Base-by-base conservation (phyloP, 2,797 vertebrate species). In the Silurus lanzhouensis region DNA sequence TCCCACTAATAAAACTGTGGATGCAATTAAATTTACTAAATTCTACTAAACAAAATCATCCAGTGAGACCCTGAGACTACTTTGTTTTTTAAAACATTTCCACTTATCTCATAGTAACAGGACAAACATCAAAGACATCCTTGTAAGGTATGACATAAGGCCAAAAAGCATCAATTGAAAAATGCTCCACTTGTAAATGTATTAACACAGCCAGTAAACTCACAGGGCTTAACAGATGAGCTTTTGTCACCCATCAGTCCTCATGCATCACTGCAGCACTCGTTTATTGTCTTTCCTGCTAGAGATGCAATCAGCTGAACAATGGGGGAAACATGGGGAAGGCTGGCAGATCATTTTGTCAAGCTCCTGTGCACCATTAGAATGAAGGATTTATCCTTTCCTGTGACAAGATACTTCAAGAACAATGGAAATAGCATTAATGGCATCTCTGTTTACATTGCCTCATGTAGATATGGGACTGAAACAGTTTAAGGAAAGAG, bases 301-400 rank as follows among this genome's bases (percentile, higher is more conserved):
- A 57, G 25, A 76, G 52, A 57, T 76, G 74, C 74, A 76, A 57
- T 76, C 72, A 27, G 52, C 52, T 27, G n/a, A 57, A 76, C n/a
- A 57, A 57, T 76, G n/a, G 9, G 52, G 52, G 25, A 57, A 76
- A 58, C 52, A 58, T n/a, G 19, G 25, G 27, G 3, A 15, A 76
- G 48, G 57, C 74, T 76, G n/a, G 14, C 74, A 27, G 52, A 76
- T 58, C 55, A 58, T 76, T 76, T 76, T 76, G 52, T 76, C 74
- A 76, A 76, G 74, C 48, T 19, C 74, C 74, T 57, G 15, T 2
- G 8, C 27, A 57, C n/a, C 14, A 75, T 75, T 17, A 75, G n/a
- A 75, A 75, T 17, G 55, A 76, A 31, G 55, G 55, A 58, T 77
- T 77, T 77, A 25, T 77, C 25, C 25, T 77, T 77, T 58, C 27